Percentiles rank a stretch among this genome's conserved stretches.
phyloP scores from a whole-genome alignment of 2,797 vertebrate species.

The Falco concolor region DNA sequence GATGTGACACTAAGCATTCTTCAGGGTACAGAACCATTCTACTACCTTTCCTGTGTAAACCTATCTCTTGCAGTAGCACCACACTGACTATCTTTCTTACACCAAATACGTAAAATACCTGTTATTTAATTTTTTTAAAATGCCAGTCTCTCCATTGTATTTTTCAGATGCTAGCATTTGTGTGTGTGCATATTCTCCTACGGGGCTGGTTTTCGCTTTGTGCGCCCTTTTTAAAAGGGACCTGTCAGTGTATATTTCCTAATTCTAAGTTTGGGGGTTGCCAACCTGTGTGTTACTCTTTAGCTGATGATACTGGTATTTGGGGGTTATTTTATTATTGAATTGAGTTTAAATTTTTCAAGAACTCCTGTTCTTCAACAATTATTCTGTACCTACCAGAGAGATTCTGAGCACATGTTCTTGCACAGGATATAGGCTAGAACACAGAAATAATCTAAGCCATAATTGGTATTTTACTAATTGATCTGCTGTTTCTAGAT shows the following conservation, averaged over 20 bases:
- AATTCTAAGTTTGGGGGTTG: background rate
- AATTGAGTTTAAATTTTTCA: background rate
- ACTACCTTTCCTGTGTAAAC: too few relatives aligned
- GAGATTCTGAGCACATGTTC: background rate
- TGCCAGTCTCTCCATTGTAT: background rate
- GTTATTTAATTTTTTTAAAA: background rate
- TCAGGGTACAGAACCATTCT: too few relatives aligned
- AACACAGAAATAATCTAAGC: background rate
- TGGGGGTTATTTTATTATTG: background rate
- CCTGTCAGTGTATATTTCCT: accelerated
- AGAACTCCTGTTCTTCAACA: background rate
- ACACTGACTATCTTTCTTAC: background rate
- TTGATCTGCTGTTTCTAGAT: background rate
- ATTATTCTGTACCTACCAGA: background rate
- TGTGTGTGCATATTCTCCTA: background rate
- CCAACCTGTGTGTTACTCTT: background rate
- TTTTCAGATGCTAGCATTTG: background rate
- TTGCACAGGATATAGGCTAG: background rate
- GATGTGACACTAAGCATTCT: background rate
- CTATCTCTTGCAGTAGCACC: background rate
- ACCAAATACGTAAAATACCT: background rate
- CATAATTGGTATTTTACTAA: background rate
- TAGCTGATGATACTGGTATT: background rate
- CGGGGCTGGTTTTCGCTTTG: background rate
- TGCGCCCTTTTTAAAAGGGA: background rate